These are phyloP conservation scores for Lypha dubia DNA, from an alignment of 2,888 invertebrate species.

Conservation along the genomic window DNA sequence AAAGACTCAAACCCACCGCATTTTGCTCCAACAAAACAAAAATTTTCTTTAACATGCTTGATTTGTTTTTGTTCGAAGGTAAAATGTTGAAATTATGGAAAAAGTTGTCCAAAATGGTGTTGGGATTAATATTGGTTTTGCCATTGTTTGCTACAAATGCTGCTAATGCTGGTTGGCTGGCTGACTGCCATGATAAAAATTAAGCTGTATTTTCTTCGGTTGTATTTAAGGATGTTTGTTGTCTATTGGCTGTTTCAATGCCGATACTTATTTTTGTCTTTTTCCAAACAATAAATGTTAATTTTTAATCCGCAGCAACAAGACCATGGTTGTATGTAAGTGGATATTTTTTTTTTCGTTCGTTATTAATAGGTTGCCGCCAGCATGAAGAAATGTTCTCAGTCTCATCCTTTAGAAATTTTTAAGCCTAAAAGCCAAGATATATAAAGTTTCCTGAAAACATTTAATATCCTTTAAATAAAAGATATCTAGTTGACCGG, in stretches of 20 bases:
- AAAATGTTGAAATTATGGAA: slow-evolving; percentile 51
- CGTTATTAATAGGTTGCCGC: neutral
- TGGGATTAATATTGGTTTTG: slow-evolving; percentile 59
- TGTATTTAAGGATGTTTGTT: slow-evolving; percentile 4
- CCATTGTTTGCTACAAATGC: slow-evolving; percentile 28
- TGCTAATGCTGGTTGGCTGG: neutral
- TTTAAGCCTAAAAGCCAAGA: no score
- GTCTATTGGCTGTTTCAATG: neutral
- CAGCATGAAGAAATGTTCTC: neutral
- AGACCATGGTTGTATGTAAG: neutral
- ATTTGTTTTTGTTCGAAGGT: slow-evolving; percentile 13
- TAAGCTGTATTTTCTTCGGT: slow-evolving; percentile 11
- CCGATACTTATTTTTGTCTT: slow-evolving; percentile 25
- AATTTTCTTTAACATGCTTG: slow-evolving; percentile 9
- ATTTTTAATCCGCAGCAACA: slow-evolving; percentile 53
- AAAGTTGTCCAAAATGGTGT: slow-evolving; percentile 61
- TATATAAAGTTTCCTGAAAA: no score
- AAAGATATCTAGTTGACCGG: no score
- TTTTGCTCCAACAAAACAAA: neutral
- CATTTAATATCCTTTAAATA: no score
- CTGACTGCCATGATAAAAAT: slow-evolving; percentile 19
- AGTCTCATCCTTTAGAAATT: no score
- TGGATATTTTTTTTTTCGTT: neutral
- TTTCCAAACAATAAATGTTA: slow-evolving; percentile 29
- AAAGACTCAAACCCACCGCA: neutral